Base-by-base conservation (phyloP, 2,888 invertebrate species). In the Troglohyphantes excavatus region DNA sequence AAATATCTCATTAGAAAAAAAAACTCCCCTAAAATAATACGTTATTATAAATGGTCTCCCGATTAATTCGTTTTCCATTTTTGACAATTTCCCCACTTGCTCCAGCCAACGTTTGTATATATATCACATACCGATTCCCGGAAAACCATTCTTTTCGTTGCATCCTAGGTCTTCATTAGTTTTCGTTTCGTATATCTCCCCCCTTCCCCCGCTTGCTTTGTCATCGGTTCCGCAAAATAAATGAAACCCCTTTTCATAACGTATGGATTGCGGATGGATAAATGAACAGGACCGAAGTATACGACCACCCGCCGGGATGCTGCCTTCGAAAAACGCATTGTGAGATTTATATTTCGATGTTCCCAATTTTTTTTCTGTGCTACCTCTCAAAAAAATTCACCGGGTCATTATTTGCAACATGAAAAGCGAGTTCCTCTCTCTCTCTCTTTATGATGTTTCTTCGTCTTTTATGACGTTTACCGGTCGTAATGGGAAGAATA, bases 51-150 rank as follows among this genome's bases (percentile, higher is more conserved):
- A 89, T 89, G 88, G 70, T 67, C 39, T 82, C 88, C 46, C 82
- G 75, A 89, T 89, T 89, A 89, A 89, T 89, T 81, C 75, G 72
- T 82, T 82, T 87, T 87, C n/a, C 81, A 65, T 73, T 88, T 82
- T 89, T 76, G 88, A 89, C 88, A 89, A 89, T 89, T 82, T 89
- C 63, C 72, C 17, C 75, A 53, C 72, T 70, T 73, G 46, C 72
- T 27, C 79, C 67, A 46, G 29, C 19, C 21, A 21, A 67, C 67
- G 43, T 53, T 67, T 70, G 86, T 63, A 72, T 61, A 82, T 82
- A 76, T 76, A 89, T 89, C 88, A 89, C 29, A 89, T 82, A 81
- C 88, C 88, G 88, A 89, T 73, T 89, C 72, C 46, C 27, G 43
- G n/a, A 81, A 33, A 87, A 87, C 79, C 88, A 89, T 89, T 89